Evolutionary conservation across 2,113 vertebrate genomes (phyloP), one percentile per base, ranked within the genome.

Genomic region (Bubalus kerabau): DNA sequence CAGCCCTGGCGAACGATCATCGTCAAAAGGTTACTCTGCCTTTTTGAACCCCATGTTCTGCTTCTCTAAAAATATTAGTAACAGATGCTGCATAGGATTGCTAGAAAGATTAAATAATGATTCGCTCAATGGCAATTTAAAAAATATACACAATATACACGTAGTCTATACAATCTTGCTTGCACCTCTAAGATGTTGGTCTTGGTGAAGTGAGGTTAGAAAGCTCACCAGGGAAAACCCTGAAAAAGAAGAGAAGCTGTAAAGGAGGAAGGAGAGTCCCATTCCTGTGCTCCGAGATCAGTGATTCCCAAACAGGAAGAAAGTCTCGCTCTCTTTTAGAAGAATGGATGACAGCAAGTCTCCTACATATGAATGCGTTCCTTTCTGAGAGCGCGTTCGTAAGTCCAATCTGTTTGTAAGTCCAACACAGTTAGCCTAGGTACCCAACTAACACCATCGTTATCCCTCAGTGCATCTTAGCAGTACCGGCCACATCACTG

Each of bases 311-410:
- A 89, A 91, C 6, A 14, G 4, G 19, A 96, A 81, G 64, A 21
- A 50, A 76, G 8, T 2, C 10, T 40, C 32, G 4, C 4, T 83
- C 28, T 64, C n/a, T 89, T 92, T 32, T 26, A 15, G 46, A 91
- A 46, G 64, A 28, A 14, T n/a, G 43, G 30, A 4, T n/a, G 71
- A 76, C 12, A 76, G 71, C 71, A 43, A 76, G 71, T 43, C 36
- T 76, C 71, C 6, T 76, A 12, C 6, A 43, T 43, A 43, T 43
- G 23, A 76, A 40, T 76, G 71, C 26, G 23, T 76, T 76, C 11
- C 12, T 40, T 76, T 76, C 71, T 1, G 1, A 76, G 71, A 43
- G 71, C 1, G 6, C 0, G 10, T 74, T 24, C 5, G 0, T 43
- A 74, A 43, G 5, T 43, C 21, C 36, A 3, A 43, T 43, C 36